A percentile compares a stretch with the other conserved stretches of the same genome.
phyloP scores from a whole-genome alignment of 1,140 invertebrate genomes.

The Ceratina calcarata region DNA sequence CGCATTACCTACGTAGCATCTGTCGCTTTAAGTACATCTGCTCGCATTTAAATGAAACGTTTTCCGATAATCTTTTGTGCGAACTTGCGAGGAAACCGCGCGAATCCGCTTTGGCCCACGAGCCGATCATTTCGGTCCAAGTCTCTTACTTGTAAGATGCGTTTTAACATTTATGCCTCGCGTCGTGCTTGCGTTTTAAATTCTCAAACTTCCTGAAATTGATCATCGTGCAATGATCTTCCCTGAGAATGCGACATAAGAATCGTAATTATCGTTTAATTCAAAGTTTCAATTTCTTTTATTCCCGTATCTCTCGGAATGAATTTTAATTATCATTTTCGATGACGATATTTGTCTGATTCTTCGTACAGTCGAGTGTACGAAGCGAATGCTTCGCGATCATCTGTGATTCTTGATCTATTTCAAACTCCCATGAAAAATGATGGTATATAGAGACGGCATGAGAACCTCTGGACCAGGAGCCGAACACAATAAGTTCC shows the following conservation, averaged over 20 bases:
- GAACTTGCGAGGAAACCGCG: neutral
- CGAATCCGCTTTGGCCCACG: neutral
- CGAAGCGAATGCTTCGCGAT: neutral
- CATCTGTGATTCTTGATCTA: neutral
- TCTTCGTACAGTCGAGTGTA: neutral
- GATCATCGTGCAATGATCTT: no score
- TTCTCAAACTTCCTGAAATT: no score
- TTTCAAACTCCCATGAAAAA: neutral
- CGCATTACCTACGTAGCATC: slow-evolving; percentile 39
- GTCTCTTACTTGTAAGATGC: no score
- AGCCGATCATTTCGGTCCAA: no score
- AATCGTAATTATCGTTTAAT: no score
- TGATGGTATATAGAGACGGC: neutral
- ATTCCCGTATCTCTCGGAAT: slow-evolving; percentile 4
- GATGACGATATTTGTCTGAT: slow-evolving; percentile 16
- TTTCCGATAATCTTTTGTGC: slow-evolving; percentile 43
- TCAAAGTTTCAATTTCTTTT: no score
- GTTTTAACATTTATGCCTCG: no score
- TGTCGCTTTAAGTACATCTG: slow-evolving; percentile 46
- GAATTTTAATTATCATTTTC: slow-evolving; percentile 35
- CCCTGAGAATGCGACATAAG: no score
- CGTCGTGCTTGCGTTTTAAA: no score
- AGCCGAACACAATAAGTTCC: slow-evolving; percentile 38
- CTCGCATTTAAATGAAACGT: slow-evolving; percentile 43
- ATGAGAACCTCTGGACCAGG: slow-evolving; percentile 27